Evolutionary conservation across 2,797 vertebrate species (phyloP).

Genomic region (Chiloscyllium punctatum): DNA sequence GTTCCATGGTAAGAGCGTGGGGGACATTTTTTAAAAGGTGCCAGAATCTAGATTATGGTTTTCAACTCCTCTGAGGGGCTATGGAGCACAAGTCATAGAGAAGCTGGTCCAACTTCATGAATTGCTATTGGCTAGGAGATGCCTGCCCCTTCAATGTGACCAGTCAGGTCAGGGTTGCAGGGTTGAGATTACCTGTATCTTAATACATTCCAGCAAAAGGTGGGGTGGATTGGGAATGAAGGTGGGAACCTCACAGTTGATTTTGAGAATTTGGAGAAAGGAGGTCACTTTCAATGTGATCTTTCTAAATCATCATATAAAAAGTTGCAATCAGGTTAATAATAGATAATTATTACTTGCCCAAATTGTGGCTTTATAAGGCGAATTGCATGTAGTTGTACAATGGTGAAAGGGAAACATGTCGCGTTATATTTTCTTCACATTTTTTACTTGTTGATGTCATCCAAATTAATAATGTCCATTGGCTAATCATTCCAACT

Average conservation of each 20-base stretch:
- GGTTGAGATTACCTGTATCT: too few relatives aligned
- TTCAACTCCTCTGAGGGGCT: too few relatives aligned
- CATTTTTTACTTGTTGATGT: not conserved
- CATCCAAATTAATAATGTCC: not conserved
- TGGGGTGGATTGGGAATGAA: not conserved
- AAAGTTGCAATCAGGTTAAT: not conserved
- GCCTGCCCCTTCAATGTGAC: too few relatives aligned
- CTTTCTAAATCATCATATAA: not conserved
- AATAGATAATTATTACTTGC: not conserved
- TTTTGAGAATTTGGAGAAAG: not conserved
- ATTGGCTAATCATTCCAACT: not conserved
- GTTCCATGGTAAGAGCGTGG: too few relatives aligned
- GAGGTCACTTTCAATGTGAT: not conserved
- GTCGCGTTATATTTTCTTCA: constrained; percentile 1
- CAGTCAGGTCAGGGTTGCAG: too few relatives aligned
- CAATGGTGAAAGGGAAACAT: not conserved
- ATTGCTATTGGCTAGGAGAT: too few relatives aligned
- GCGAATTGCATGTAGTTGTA: not conserved
- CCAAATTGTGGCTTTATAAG: not conserved
- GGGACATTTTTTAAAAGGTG: too few relatives aligned
- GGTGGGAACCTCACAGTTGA: not conserved
- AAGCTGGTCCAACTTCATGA: too few relatives aligned
- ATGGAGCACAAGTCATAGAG: too few relatives aligned
- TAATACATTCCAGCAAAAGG: not conserved
- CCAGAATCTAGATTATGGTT: too few relatives aligned